A percentile compares a stretch with the other conserved stretches of the same genome.
Conservation (phyloP, 2,113 vertebrate genomes). For the Aspidoscelis tigris region DNA sequence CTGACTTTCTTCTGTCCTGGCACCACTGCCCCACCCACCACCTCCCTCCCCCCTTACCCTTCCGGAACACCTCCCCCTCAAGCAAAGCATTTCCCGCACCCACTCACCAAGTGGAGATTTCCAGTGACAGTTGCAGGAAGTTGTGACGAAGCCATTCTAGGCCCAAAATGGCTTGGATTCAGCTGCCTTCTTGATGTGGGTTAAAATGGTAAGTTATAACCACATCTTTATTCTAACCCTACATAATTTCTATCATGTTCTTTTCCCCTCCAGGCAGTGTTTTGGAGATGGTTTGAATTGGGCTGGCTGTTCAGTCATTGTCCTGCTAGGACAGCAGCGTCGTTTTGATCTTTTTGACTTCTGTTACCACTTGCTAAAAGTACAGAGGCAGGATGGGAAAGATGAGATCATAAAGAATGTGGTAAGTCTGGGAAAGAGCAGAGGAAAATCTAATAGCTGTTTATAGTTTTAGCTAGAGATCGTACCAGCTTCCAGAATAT, state of each 20-base stretch:
- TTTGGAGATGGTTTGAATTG: constrained; percentile 98
- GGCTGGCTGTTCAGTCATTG: constrained; percentile 97
- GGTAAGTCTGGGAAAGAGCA: constrained; percentile 70
- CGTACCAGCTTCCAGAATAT: background rate
- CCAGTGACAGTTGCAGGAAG: too few species aligned
- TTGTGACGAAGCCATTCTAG: too few species aligned
- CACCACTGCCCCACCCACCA: too few species aligned
- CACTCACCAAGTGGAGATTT: too few species aligned
- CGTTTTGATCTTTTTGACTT: constrained; percentile 99
- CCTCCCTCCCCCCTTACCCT: too few species aligned
- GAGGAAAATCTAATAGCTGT: background rate
- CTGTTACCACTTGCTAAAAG: constrained; percentile 97
- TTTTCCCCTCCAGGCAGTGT: constrained; percentile 84
- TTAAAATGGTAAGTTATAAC: too few species aligned
- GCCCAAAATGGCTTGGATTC: too few species aligned
- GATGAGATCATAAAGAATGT: constrained; percentile 99
- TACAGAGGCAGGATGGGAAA: constrained; percentile 97
- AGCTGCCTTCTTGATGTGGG: too few species aligned
- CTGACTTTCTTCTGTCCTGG: too few species aligned
- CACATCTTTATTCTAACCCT: background rate
- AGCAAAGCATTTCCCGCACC: too few species aligned
- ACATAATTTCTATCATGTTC: background rate
- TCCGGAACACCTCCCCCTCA: too few species aligned
- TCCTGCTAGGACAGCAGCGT: constrained; percentile 94
- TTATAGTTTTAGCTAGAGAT: background rate